phyloP scores from a whole-genome alignment of 2,797 vertebrate genomes.

The Galagoides demidoff region DNA sequence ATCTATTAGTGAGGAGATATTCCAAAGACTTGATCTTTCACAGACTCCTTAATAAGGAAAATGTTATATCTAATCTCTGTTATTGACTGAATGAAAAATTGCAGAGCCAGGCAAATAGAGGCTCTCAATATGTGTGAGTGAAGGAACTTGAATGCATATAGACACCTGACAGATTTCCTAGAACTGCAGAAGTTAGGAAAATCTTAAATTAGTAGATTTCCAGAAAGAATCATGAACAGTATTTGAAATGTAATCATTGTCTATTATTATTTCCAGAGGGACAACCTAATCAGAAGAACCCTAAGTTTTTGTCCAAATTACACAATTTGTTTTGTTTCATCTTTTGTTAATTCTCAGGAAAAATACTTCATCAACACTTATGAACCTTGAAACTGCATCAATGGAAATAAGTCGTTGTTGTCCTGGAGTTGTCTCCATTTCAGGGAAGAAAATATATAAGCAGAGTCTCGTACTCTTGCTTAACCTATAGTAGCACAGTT shows the following conservation, averaged over 20 bases:
- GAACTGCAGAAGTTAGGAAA: neutral
- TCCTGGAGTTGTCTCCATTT: neutral
- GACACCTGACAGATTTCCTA: neutral
- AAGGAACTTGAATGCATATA: neutral
- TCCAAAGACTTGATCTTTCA: neutral
- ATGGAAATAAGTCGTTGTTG: neutral
- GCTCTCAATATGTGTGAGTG: accelerated
- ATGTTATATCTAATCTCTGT: neutral
- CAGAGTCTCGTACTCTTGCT: neutral
- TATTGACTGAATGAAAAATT: neutral
- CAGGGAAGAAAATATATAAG: neutral
- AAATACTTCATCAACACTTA: neutral
- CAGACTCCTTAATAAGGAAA: neutral
- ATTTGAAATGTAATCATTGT: neutral
- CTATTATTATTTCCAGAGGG: neutral
- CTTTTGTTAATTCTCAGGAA: neutral
- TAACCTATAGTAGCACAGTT: neutral
- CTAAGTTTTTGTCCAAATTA: neutral
- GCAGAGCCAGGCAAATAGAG: neutral
- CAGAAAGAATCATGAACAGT: neutral
- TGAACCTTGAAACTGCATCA: neutral
- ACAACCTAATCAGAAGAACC: neutral
- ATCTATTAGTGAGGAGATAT: neutral
- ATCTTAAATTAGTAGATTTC: constrained; percentile 22
- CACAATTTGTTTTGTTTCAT: neutral